Percentiles rank a stretch among this genome's conserved stretches.
These are phyloP conservation scores for Sisyra terminalis DNA, from an alignment of 2,888 invertebrate species.

Conservation along the genomic window DNA sequence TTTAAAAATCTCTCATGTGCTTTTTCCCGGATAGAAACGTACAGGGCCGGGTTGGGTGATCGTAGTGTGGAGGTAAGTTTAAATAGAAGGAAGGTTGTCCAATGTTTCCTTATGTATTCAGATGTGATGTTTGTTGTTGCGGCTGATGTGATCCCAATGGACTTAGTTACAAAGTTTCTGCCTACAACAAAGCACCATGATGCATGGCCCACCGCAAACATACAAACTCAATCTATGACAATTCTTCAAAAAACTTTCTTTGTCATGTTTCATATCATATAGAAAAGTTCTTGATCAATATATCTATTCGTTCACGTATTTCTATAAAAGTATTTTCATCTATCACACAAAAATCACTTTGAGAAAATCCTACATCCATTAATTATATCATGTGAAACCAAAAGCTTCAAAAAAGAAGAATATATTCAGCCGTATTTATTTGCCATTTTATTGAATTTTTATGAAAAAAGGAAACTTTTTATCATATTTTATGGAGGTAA, in stretches of 20 bases:
- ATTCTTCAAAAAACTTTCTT: constrained; percentile 24
- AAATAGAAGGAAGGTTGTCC: too few relatives aligned
- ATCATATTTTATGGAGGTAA: too few relatives aligned
- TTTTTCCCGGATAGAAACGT: constrained; percentile 13
- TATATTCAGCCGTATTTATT: too few relatives aligned
- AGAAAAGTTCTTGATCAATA: constrained; percentile 2
- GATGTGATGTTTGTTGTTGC: constrained; percentile 2
- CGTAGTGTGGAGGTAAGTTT: too few relatives aligned
- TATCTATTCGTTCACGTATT: background rate
- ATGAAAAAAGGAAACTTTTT: background rate
- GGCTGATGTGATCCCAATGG: constrained; percentile 23
- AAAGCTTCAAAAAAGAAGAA: too few relatives aligned
- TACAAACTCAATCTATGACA: constrained; percentile 25
- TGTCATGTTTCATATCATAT: constrained; percentile 16
- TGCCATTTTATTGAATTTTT: too few relatives aligned
- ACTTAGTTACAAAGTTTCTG: constrained; percentile 17
- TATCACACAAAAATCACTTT: background rate
- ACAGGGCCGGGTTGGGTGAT: too few relatives aligned
- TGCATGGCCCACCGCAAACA: constrained; percentile 10
- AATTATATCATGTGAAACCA: background rate
- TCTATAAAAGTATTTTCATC: background rate
- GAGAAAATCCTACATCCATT: background rate
- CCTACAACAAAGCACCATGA: constrained; percentile 18
- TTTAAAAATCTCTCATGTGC: constrained; percentile 6
- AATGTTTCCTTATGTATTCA: too few relatives aligned